Base-by-base conservation (phyloP, 2,888 invertebrate genomes). In the Pomacea canaliculata region DNA sequence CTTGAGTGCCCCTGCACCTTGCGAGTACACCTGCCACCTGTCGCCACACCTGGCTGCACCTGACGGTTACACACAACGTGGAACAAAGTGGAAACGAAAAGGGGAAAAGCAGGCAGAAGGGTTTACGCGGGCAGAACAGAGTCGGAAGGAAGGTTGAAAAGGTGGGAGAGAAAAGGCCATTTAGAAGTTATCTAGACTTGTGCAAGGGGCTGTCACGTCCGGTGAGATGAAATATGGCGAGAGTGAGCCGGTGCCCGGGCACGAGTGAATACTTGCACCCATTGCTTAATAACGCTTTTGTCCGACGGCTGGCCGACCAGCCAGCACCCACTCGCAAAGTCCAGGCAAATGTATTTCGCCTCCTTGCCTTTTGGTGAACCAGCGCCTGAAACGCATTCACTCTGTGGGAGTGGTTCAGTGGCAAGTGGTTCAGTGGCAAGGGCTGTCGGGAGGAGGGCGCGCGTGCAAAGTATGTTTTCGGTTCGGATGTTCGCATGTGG, bases 131-230 rank as follows among this genome's bases (percentile, higher is more conserved):
- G 16, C 46, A 46, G 46, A 37, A 67, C 66, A 67, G 66, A 46
- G 10, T 12, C 27, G 18, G 27, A 27, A 27, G 69, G 51, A n/a
- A 48, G n/a, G 49, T 49, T 70, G 70, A 70, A 70, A 70, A 59
- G 70, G 70, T 70, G n/a, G 70, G 59, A 16, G 23, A 59, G 70
- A 56, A 69, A 70, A 70, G 70, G 56, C 70, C 56, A 70, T 70
- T 70, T 70, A 59, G 70, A 70, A 70, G 70, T 70, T 70, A 70
- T 70, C 70, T 70, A 51, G 70, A 56, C 70, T 51, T 70, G 59
- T 70, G 27, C 23, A 70, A 59, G 59, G 27, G n/a, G n/a, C 59
- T 59, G 70, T 70, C 70, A 70, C 70, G 60, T 27, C 51, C 27
- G 23, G 23, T 10, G 70, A 12, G 49, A 70, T 70, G 70, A 70